phyloP scores from a whole-genome alignment of 2,797 vertebrate species.

The Ctenosaura bakeri region DNA sequence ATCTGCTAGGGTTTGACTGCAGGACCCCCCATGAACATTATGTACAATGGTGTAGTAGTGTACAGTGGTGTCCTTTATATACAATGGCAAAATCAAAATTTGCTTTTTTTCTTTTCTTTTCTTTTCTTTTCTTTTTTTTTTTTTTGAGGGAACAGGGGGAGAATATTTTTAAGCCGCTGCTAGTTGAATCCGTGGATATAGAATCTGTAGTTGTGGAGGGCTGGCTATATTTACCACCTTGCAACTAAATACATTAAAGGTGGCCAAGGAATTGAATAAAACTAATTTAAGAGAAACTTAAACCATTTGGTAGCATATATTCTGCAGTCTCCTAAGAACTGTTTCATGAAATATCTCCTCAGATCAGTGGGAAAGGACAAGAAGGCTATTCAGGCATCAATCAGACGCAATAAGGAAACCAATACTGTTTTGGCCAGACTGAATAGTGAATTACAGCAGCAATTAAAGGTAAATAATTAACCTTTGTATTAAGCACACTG shows the following conservation, averaged over 20 bases:
- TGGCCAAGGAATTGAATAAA: neutral
- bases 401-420: conserved; percentile 99
- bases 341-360: conserved; percentile 67
- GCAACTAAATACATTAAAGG: conserved; percentile 1
- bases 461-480: conserved; percentile 88
- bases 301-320: neutral
- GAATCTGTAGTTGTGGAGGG: no score
- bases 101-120: no score
- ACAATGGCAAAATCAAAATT: no score
- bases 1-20: no score
- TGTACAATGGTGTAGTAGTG: no score
- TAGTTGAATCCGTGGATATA: no score
- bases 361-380: conserved; percentile 98
- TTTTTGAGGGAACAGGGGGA: no score
- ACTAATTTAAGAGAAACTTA: conserved; percentile 1
- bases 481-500: neutral
- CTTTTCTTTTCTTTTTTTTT: no score
- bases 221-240: neutral
- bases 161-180: no score
- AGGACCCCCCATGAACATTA: no score
- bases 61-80: no score
- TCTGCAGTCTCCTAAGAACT: conserved; percentile 33
- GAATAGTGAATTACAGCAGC: conserved; percentile 98
- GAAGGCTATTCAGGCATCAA: conserved; percentile 98
- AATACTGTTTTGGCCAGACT: conserved; percentile 98